A percentile compares a stretch with the other conserved stretches of the same genome.
Conservation (phyloP, 2,113 vertebrate species). For the Coracopsis vasa region DNA sequence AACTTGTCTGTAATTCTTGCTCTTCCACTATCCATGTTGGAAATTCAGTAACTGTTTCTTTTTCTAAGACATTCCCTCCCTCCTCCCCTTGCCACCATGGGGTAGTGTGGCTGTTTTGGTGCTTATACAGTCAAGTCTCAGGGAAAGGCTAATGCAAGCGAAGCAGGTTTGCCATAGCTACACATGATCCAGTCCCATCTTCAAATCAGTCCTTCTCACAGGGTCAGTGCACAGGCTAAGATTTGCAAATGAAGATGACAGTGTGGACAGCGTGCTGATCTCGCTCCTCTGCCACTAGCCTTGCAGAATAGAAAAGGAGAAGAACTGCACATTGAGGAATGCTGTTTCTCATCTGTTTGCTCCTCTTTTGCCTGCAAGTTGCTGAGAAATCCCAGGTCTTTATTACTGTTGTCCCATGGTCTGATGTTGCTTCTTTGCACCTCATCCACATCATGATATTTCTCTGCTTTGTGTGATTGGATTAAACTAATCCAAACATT, state of each 20-base stretch:
- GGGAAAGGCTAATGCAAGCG: neutral
- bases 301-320: neutral
- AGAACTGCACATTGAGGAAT: neutral
- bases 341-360: neutral
- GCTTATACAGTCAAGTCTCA: neutral
- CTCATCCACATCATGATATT: neutral
- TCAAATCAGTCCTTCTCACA: neutral
- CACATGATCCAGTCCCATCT: neutral
- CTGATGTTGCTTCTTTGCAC: neutral
- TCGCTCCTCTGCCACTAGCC: neutral
- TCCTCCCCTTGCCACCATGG: neutral
- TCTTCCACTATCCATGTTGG: neutral
- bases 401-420: fast-evolving
- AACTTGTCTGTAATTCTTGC: neutral
- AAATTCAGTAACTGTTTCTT: neutral
- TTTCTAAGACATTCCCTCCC: neutral
- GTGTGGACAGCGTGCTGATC: neutral
- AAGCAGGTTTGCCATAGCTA: neutral
- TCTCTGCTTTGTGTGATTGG: neutral
- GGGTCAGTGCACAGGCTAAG: neutral
- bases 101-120: neutral
- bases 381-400: neutral
- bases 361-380: neutral
- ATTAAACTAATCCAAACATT: neutral
- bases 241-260: neutral